These are phyloP conservation scores for Picathartes gymnocephalus DNA, from an alignment of 2,113 vertebrate species.

Conservation along the genomic window DNA sequence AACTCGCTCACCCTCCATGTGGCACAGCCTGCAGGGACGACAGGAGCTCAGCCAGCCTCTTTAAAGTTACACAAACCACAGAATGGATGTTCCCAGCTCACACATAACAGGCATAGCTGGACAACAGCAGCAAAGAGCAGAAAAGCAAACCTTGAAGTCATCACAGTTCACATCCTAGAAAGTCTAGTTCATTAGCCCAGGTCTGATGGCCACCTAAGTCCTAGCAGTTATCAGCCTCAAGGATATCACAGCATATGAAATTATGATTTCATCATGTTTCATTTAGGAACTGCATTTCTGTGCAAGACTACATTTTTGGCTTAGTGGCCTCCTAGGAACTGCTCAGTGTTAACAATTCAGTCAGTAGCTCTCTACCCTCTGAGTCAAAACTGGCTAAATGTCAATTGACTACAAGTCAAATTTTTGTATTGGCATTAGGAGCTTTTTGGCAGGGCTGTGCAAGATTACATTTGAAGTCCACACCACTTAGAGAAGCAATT, in stretches of 20 bases:
- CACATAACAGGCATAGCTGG: background rate
- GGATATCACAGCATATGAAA: background rate
- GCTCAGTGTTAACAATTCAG: conserved; percentile 30
- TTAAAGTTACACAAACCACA: background rate
- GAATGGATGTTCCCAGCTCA: background rate
- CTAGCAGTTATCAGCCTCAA: background rate
- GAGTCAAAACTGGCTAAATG: conserved; percentile 44
- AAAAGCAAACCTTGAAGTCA: conserved; percentile 1
- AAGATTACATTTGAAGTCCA: conserved; percentile 7
- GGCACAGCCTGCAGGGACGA: background rate
- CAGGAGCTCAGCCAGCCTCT: background rate
- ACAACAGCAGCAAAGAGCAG: background rate
- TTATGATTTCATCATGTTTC: conserved; percentile 8
- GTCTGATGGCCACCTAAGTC: background rate
- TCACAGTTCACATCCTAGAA: background rate
- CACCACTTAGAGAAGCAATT: background rate
- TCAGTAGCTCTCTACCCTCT: conserved; percentile 32
- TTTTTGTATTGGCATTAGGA: background rate
- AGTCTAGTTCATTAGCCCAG: background rate
- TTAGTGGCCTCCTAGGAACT: background rate
- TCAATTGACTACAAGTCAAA: conserved; percentile 47
- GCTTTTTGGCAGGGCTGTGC: background rate
- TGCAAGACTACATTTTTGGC: conserved; percentile 15
- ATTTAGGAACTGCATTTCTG: background rate
- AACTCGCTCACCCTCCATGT: fast-evolving